These are phyloP conservation scores for Dendrocincla tyrannina DNA, from an alignment of 2,797 vertebrate genomes.

Conservation along the genomic window DNA sequence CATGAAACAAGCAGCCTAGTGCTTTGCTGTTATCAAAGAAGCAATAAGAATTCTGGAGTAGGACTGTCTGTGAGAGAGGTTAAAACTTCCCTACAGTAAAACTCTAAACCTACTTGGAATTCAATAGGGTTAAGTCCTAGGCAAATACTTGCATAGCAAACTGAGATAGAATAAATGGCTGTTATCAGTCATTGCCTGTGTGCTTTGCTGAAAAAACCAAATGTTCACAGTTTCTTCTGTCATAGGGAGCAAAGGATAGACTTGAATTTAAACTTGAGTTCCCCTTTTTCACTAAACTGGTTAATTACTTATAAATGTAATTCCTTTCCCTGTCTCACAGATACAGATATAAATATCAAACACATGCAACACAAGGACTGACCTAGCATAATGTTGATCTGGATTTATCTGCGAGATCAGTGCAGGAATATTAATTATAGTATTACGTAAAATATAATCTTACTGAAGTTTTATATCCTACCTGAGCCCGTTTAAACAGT, in stretches of 20 bases:
- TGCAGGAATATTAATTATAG: background rate
- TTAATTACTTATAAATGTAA: constrained; percentile 10
- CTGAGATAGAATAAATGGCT: background rate
- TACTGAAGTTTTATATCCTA: background rate
- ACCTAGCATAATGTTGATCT: background rate
- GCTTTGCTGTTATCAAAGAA: background rate
- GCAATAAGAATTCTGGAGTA: background rate
- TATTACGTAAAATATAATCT: background rate
- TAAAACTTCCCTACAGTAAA: background rate
- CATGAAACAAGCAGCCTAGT: background rate
- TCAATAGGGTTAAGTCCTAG: constrained; percentile 1
- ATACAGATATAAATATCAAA: background rate
- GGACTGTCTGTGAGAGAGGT: background rate
- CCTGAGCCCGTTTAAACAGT: background rate
- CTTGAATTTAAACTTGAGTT: constrained; percentile 28
- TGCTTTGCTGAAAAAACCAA: constrained; percentile 31
- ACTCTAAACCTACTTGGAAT: background rate
- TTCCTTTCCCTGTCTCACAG: background rate
- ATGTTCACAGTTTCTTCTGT: background rate
- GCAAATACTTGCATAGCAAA: constrained; percentile 14
- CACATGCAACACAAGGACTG: background rate
- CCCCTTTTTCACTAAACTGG: background rate
- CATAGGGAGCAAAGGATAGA: background rate
- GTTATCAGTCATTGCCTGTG: constrained; percentile 10
- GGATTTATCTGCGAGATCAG: background rate